These are phyloP conservation scores for Drosophila dunni DNA, from an alignment of 1,140 invertebrate genomes.

Conservation along the genomic window DNA sequence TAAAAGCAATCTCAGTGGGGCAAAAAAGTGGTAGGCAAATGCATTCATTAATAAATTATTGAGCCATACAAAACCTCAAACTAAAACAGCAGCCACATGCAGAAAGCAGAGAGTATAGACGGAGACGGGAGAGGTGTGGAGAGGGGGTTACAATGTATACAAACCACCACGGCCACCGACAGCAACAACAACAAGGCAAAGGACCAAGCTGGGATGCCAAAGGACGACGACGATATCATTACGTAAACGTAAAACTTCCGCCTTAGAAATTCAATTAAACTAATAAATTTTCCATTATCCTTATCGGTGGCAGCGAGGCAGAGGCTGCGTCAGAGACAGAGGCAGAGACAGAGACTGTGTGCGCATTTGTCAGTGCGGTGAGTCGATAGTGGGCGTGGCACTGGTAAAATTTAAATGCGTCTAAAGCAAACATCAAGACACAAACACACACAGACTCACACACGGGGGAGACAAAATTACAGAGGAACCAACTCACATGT, in stretches of 20 bases:
- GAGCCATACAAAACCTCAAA: slow-evolving; percentile 63
- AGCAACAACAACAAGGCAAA: slow-evolving; percentile 35
- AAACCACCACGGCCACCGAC: slow-evolving; percentile 61
- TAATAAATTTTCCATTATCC: slow-evolving; percentile 84
- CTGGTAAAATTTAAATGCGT: slow-evolving; percentile 67
- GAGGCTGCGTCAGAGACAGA: slow-evolving; percentile 27
- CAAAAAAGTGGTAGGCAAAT: slow-evolving; percentile 68
- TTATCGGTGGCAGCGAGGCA: slow-evolving; percentile 77
- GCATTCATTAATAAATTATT: slow-evolving; percentile 82
- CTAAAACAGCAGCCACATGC: slow-evolving; percentile 56
- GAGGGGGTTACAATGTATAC: slow-evolving; percentile 55
- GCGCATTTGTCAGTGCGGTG: no score
- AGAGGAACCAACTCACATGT: slow-evolving; percentile 13
- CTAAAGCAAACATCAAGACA: slow-evolving; percentile 71
- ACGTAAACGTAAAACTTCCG: slow-evolving; percentile 82
- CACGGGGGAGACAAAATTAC: background rate
- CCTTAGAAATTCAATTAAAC: slow-evolving; percentile 84
- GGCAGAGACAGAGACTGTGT: background rate
- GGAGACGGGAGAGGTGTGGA: background rate
- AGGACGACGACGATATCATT: slow-evolving; percentile 72
- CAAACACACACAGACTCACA: slow-evolving; percentile 24
- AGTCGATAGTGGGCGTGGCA: slow-evolving; percentile 3
- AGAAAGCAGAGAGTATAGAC: slow-evolving; percentile 8
- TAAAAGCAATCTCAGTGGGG: slow-evolving; percentile 48
- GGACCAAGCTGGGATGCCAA: slow-evolving; percentile 43